Conservation (phyloP, 2,888 invertebrate genomes). For the Apocheima hispidaria region DNA sequence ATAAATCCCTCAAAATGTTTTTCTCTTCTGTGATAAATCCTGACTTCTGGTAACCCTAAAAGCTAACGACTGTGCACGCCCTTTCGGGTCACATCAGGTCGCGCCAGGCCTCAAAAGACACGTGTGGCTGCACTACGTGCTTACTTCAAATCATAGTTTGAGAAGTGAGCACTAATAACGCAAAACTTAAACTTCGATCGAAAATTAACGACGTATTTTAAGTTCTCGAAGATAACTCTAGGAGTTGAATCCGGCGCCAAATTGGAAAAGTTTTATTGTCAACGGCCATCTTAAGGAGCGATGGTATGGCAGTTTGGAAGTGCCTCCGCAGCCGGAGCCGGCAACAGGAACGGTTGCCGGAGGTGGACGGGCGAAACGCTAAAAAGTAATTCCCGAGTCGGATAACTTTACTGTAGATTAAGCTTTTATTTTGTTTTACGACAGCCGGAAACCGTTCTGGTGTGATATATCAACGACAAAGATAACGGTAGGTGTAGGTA, state of each 20-base stretch:
- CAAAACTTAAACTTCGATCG: slow-evolving; percentile 18
- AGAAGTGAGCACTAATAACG: slow-evolving; percentile 24
- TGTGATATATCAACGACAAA: no score
- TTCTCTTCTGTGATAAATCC: background rate
- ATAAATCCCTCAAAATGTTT: no score
- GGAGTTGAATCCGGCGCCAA: slow-evolving; percentile 20
- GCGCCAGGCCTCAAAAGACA: background rate
- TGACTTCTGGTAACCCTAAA: background rate
- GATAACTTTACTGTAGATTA: no score
- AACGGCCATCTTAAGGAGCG: slow-evolving; percentile 25
- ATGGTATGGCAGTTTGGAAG: slow-evolving; percentile 14
- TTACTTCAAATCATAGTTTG: slow-evolving; percentile 13
- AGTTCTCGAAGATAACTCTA: slow-evolving; percentile 16
- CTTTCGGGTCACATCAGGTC: no score
- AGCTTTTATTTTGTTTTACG: no score
- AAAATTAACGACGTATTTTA: slow-evolving; percentile 34
- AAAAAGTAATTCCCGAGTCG: no score
- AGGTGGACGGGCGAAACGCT: no score
- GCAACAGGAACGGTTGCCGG: no score
- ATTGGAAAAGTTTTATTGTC: slow-evolving; percentile 34
- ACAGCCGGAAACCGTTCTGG: no score
- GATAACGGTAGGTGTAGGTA: no score
- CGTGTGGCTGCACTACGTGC: slow-evolving; percentile 6
- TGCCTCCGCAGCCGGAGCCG: no score
- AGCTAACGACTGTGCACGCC: slow-evolving; percentile 23